These are phyloP conservation scores for Calycopis cecrops DNA, from an alignment of 1,140 invertebrate species.

Conservation along the genomic window DNA sequence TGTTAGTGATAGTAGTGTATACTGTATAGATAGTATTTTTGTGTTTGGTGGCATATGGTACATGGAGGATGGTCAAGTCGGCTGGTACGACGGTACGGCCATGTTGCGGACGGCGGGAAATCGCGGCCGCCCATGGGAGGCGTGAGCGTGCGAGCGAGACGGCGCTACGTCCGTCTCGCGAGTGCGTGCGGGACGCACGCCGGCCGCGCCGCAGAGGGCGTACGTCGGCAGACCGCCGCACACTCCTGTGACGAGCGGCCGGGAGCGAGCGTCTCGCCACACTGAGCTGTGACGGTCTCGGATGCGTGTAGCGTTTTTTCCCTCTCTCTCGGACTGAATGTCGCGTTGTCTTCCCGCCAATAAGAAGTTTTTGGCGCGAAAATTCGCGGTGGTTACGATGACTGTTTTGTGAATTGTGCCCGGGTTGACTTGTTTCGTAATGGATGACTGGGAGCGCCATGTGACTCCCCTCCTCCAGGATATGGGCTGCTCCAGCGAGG, in stretches of 20 bases:
- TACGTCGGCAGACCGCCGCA: conserved; percentile 48
- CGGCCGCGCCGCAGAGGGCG: conserved; percentile 65
- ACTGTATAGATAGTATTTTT: too few species aligned
- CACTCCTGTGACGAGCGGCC: conserved; percentile 70
- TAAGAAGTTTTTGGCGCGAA: conserved; percentile 67
- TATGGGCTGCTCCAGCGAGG: conserved; percentile 70
- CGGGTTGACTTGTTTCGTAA: conserved; percentile 50
- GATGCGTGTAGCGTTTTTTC: conserved; percentile 50
- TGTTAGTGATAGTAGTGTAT: too few species aligned
- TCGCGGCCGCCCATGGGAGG: conserved; percentile 70
- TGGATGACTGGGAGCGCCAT: conserved; percentile 75
- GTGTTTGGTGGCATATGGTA: conserved; percentile 12
- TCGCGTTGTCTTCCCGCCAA: conserved; percentile 45
- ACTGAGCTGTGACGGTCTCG: conserved; percentile 38
- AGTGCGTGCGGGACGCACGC: conserved; percentile 44
- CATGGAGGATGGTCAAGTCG: conserved; percentile 33
- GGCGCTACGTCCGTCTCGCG: conserved; percentile 21
- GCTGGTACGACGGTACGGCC: conserved; percentile 58
- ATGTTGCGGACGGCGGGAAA: conserved; percentile 68
- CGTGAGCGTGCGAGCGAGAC: conserved; percentile 54
- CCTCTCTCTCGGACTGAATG: conserved; percentile 53
- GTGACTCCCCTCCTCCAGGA: conserved; percentile 72
- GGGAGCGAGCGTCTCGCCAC: conserved; percentile 55
- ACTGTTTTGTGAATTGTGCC: conserved; percentile 43
- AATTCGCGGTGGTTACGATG: conserved; percentile 43